Evolutionary conservation across 2,888 invertebrate species (phyloP).

Genomic region (Orthosia gothica): DNA sequence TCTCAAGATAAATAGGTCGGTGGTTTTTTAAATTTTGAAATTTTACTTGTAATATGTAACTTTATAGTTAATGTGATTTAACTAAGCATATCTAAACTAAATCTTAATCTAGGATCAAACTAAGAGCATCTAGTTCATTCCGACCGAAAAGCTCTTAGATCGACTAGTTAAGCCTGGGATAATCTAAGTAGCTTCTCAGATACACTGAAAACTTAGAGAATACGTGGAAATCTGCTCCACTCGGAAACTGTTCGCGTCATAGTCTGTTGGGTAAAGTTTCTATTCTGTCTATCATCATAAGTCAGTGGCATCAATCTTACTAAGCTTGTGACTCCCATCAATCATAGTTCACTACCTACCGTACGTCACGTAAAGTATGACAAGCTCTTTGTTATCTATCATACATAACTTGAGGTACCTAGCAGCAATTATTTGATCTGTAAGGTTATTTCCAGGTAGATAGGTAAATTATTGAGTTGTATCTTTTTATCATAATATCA

Average conservation of each 20-base stretch:
- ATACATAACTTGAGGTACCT: neutral
- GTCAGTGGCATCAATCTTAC: slow-evolving; percentile 10
- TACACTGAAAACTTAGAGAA: slow-evolving; percentile 6
- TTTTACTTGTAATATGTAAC: no score
- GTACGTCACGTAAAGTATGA: neutral
- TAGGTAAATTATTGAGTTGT: neutral
- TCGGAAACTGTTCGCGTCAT: slow-evolving; percentile 6
- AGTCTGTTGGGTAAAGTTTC: slow-evolving; percentile 14
- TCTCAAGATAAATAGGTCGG: no score
- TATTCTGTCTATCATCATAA: slow-evolving; percentile 11
- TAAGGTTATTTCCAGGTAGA: neutral
- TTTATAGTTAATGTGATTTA: neutral
- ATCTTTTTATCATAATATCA: neutral
- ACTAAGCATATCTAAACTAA: slow-evolving; percentile 11
- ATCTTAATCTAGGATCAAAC: slow-evolving; percentile 5
- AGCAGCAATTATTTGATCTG: no score
- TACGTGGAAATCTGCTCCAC: slow-evolving; percentile 11
- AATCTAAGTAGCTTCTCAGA: slow-evolving; percentile 5
- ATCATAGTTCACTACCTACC: slow-evolving; percentile 2
- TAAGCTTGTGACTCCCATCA: slow-evolving; percentile 14
- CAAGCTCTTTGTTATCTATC: neutral
- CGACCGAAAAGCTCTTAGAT: neutral
- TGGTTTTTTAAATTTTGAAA: no score
- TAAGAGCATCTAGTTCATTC: neutral
- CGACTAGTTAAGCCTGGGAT: slow-evolving; percentile 9